phyloP scores from a whole-genome alignment of 2,888 invertebrate species.

The Synergus itoensis region DNA sequence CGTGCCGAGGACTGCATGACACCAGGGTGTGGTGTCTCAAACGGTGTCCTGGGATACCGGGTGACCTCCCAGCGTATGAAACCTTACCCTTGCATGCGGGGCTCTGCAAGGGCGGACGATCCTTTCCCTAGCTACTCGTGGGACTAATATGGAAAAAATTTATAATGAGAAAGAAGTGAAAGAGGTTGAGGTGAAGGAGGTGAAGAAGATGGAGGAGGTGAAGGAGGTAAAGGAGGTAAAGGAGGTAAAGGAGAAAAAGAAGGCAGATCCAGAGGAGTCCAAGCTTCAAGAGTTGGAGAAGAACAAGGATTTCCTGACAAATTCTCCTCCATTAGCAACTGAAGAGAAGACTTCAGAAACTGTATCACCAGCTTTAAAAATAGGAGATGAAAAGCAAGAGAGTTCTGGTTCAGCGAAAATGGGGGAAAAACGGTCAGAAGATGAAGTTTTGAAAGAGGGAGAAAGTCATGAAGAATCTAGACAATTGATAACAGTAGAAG shows the following conservation, averaged over 20 bases:
- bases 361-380: background rate
- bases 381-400: background rate
- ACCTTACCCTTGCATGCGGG: conserved; percentile 45
- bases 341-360: background rate
- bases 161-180: background rate
- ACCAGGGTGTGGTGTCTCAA: conserved; percentile 27
- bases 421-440: background rate
- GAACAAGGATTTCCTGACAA: background rate
- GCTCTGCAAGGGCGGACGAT: conserved; percentile 42
- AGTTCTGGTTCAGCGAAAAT: background rate
- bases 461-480: too few relatives aligned
- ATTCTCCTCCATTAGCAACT: background rate
- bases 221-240: background rate
- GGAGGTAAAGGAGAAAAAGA: background rate
- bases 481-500: too few relatives aligned
- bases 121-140: conserved; percentile 46
- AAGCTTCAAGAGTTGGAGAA: background rate
- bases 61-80: conserved; percentile 43
- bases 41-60: conserved; percentile 45
- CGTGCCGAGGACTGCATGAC: conserved; percentile 44
- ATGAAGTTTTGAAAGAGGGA: background rate
- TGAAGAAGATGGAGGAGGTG: background rate
- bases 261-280: background rate
- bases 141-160: background rate
- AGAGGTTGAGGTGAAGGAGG: background rate